Base-by-base conservation (phyloP, 35 echinoderm and acorn worm species). In the Holothuria glaberrima region DNA sequence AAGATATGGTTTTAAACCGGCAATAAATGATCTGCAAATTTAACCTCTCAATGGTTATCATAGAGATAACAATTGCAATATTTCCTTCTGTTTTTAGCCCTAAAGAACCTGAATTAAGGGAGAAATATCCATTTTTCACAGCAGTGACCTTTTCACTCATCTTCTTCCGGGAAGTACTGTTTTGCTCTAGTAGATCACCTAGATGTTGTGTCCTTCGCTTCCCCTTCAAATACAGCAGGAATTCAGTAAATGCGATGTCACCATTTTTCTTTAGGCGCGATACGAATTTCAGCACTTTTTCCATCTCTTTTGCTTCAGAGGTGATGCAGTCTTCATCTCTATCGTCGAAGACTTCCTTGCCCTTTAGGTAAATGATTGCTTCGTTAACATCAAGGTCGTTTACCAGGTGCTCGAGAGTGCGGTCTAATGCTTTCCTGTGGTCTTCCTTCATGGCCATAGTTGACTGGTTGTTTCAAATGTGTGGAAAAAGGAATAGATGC, bases 301-400 rank as follows among this genome's bases (percentile, higher is more conserved):
- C 72, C 30, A 44, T 22, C 72, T 75, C 0, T 25, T 19, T 75
- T 44, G 0, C 0, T 35, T 75, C n/a, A 6, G 30, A 30, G 12
- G n/a, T 50, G 41, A 75, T 75, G 36, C 46, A 44, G 31, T 75
- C 35, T 75, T 75, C 33, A n/a, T 75, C 72, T 75, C 21, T 44
- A 4, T 75, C 41, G 25, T 45, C 21, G 0, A 50, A 2, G 22
- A 48, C 1, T 2, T 75, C 3, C 41, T 75, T 35, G 24, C 33
- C 26, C 21, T 38, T 41, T 26, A 75, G 20, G 20, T 75, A 0
- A 75, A 75, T 41, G 1, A 75, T 75, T 44, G 72, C 2, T 19
- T 5, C 31, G 2, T 21, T 41, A 44, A 75, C 72, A 45, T 75
- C 72, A 13, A 50, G 14, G 24, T 24, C 72, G 7, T 50, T 22